Conservation (phyloP, 1,140 invertebrate species). For the Drosophila elegans region DNA sequence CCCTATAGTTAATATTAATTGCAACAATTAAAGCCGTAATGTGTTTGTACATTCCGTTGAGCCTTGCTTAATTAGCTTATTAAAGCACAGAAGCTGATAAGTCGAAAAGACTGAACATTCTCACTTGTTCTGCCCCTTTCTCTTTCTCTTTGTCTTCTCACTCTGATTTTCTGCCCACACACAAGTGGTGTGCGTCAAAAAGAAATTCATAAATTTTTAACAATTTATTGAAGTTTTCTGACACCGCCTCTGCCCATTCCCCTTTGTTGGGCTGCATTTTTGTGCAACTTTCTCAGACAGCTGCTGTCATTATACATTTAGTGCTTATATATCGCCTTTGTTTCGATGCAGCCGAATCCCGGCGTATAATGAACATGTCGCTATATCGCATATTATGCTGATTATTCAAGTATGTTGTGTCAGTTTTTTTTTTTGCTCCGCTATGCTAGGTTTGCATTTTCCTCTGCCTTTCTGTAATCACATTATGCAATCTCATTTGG, state of each 20-base stretch:
- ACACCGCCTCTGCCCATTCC: constrained; percentile 17
- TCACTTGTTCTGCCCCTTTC: background rate
- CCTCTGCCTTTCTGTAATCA: constrained; percentile 58
- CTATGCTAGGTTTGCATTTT: constrained; percentile 42
- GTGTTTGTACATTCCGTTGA: constrained; percentile 13
- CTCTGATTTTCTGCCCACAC: constrained; percentile 50
- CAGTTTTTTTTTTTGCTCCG: constrained; percentile 38
- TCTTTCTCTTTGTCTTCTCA: constrained; percentile 11
- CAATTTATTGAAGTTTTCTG: constrained; percentile 64
- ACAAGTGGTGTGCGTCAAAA: constrained; percentile 55
- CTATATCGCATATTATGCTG: constrained; percentile 48
- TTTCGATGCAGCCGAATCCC: constrained; percentile 38
- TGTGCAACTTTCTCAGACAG: constrained; percentile 74
- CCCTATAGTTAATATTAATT: constrained; percentile 23
- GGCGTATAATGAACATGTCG: constrained; percentile 40
- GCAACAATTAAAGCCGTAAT: constrained; percentile 19
- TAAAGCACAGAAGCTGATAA: constrained; percentile 36
- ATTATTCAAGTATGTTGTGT: constrained; percentile 54
- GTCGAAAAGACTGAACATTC: constrained; percentile 19
- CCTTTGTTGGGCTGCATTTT: constrained; percentile 37
- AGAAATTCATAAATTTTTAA: constrained; percentile 69
- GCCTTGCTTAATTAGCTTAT: constrained; percentile 34
- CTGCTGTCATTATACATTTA: constrained; percentile 58
- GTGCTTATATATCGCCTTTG: constrained; percentile 37
- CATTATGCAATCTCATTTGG: constrained; percentile 64